Percentiles rank a stretch among this genome's conserved stretches.
These are phyloP conservation scores for Tetragonisca angustula DNA, from an alignment of 2,888 invertebrate genomes.

Conservation along the genomic window DNA sequence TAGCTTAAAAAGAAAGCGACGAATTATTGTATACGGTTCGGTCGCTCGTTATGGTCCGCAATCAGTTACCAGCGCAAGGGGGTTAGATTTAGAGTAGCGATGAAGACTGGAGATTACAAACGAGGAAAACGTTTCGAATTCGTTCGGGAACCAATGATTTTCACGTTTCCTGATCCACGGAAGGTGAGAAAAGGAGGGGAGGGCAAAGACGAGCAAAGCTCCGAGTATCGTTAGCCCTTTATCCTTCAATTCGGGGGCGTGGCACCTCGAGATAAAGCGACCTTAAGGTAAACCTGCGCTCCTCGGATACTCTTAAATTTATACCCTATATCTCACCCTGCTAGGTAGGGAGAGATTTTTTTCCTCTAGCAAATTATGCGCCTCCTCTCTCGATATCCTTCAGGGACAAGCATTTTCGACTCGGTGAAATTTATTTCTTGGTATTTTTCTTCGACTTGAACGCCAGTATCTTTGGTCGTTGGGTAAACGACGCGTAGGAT, in stretches of 20 bases:
- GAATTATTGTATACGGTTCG: too few relatives aligned
- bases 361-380: constrained; percentile 28
- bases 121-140: background rate
- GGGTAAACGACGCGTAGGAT: constrained; percentile 13
- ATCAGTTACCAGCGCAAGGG: too few relatives aligned
- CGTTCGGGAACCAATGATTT: background rate
- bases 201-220: background rate
- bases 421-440: constrained; percentile 31
- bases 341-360: constrained; percentile 3
- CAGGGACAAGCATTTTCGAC: constrained; percentile 10
- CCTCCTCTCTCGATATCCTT: constrained; percentile 3
- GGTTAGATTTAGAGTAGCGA: background rate
- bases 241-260: constrained; percentile 45
- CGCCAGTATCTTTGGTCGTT: background rate
- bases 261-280: constrained; percentile 52
- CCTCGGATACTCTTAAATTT: constrained; percentile 50
- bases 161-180: background rate
- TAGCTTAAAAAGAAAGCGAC: too few relatives aligned
- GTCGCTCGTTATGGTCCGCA: too few relatives aligned
- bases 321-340: constrained; percentile 34
- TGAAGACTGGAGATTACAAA: background rate
- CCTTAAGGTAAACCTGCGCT: constrained; percentile 24
- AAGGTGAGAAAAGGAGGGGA: background rate
- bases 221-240: constrained; percentile 59
- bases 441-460: constrained; percentile 33